These are phyloP conservation scores for Pachydiplax longipennis DNA, from an alignment of 2,888 invertebrate species.

Conservation along the genomic window DNA sequence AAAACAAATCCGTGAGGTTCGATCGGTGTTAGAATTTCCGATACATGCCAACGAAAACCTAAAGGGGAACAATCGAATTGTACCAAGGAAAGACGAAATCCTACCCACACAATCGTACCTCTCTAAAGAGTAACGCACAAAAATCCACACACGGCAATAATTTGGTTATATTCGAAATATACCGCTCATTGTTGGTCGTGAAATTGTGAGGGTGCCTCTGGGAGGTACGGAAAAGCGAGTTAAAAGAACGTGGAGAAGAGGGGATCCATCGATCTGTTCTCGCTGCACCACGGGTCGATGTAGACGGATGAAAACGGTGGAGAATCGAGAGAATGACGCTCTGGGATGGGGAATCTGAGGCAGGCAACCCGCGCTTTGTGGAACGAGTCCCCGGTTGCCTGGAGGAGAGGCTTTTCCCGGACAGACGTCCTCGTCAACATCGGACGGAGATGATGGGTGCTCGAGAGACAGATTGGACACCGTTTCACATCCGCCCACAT, in stretches of 20 bases:
- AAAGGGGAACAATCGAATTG: too few species aligned
- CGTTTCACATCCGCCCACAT: background rate
- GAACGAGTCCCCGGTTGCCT: background rate
- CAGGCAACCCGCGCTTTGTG: background rate
- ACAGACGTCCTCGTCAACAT: background rate
- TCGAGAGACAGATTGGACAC: background rate
- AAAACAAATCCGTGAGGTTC: too few species aligned
- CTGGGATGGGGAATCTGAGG: background rate
- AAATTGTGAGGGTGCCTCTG: too few species aligned
- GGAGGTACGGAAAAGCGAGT: background rate
- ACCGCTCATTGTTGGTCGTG: too few species aligned
- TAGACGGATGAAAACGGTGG: background rate
- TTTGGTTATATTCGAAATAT: too few species aligned
- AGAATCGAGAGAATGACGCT: background rate
- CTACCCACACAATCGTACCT: too few species aligned
- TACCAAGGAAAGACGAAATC: too few species aligned
- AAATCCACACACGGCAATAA: too few species aligned
- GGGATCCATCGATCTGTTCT: background rate
- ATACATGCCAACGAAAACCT: too few species aligned
- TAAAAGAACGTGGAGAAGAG: background rate
- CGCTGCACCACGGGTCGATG: background rate
- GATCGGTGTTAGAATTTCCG: too few species aligned
- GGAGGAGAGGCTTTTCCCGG: background rate
- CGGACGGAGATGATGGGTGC: background rate
- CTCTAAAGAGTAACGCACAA: too few species aligned